These are phyloP conservation scores for Cheilosia impressa DNA, from an alignment of 2,888 invertebrate genomes.

Conservation along the genomic window DNA sequence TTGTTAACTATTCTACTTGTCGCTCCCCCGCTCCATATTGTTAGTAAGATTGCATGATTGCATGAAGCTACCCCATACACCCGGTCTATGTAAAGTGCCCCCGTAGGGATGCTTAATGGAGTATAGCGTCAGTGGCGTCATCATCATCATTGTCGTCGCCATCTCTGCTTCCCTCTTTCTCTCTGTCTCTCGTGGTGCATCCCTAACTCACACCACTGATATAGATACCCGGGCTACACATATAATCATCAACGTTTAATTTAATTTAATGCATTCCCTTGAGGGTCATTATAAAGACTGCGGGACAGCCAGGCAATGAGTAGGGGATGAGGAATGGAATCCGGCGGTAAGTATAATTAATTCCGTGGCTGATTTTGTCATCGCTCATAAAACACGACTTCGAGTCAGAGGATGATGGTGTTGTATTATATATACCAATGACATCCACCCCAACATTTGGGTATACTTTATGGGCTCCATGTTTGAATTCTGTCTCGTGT, in stretches of 20 bases:
- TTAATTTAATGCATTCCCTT: slow-evolving; percentile 75
- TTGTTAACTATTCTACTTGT: slow-evolving; percentile 43
- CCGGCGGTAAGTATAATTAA: slow-evolving; percentile 62
- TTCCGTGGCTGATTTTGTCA: slow-evolving; percentile 75
- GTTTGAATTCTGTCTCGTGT: slow-evolving; percentile 19
- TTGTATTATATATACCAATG: slow-evolving; percentile 16
- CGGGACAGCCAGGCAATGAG: background rate
- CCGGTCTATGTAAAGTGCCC: slow-evolving; percentile 41
- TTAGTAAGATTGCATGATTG: slow-evolving; percentile 50
- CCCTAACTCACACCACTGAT: slow-evolving; percentile 22
- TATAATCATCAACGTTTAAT: slow-evolving; percentile 75
- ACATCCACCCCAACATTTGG: slow-evolving; percentile 37
- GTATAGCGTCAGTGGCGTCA: slow-evolving; percentile 73
- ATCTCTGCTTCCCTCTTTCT: background rate
- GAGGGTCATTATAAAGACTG: slow-evolving; percentile 59
- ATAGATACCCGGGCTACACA: slow-evolving; percentile 45
- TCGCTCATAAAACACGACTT: slow-evolving; percentile 68
- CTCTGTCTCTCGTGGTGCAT: background rate
- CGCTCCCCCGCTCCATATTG: slow-evolving; percentile 16
- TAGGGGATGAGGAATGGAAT: slow-evolving; percentile 13
- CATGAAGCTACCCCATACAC: slow-evolving; percentile 33
- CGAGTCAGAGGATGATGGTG: slow-evolving; percentile 36
- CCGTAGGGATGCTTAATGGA: slow-evolving; percentile 71
- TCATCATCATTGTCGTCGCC: slow-evolving; percentile 60
- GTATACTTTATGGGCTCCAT: slow-evolving; percentile 53